Evolutionary conservation across 2,797 vertebrate genomes (phyloP), one percentile per base, ranked within the genome.

Genomic region (Leucoraja ocellata): DNA sequence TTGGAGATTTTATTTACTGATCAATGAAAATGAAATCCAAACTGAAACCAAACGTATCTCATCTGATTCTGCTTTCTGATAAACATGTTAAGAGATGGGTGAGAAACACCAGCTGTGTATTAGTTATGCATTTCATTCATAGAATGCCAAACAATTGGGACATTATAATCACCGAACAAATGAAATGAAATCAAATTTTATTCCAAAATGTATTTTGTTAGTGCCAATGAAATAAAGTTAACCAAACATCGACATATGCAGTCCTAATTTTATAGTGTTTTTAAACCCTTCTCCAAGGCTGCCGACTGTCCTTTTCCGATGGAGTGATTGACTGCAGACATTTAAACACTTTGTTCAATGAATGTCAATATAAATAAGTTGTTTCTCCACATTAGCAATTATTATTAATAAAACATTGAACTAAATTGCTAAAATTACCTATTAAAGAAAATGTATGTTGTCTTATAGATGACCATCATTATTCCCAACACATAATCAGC

Each of bases 391-490:
- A 92, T 76, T 13, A 92, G 36, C 39, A 36, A 68, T 39, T 28
- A 18, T 76, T 13, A 76, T 54, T 73, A 8, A 68, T 74, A 6
- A n/a, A 92, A 46, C 46, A 74, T 46, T 11, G 58, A 92, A 84
- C 10, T 25, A 54, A 54, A 84, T 73, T 86, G 54, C 21, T 74
- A 74, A 91, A 58, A 92, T 54, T 1, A 9, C 23, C 23, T 63
- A 61, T n/a, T 74, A 92, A 92, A 92, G 46, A 84, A 84, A 39
- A 61, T 4, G 6, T 92, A 74, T 92, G 8, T 6, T 76, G 68
- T 92, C 39, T 54, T 92, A 39, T 32, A 58, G 71, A 58, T n/a
- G 36, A 92, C 76, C 90, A 76, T 54, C 39, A 91, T 91, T 91
- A 39, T 25, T 25, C 73, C 28, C 86, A 68, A 90, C 16, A 28